These are phyloP conservation scores for Acleris holmiana DNA, from an alignment of 2,888 invertebrate species.

Conservation along the genomic window DNA sequence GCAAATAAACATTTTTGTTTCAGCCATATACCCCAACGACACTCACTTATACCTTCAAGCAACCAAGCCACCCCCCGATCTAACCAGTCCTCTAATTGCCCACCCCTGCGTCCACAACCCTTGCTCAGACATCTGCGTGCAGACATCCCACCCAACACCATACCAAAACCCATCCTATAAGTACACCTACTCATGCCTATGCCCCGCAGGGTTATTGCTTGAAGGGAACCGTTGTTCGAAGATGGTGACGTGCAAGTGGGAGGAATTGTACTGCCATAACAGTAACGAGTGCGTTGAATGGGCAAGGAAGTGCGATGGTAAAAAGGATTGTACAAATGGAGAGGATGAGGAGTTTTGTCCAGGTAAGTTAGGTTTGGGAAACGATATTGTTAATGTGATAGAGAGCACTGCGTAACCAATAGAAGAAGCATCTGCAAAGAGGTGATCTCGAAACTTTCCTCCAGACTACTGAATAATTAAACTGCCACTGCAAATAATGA, in stretches of 20 bases:
- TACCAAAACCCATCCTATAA: conserved; percentile 24
- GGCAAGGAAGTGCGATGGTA: conserved; percentile 75
- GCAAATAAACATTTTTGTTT: conserved; percentile 39
- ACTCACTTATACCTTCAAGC: conserved; percentile 65
- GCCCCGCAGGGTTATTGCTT: conserved; percentile 87
- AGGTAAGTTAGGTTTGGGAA: conserved; percentile 47
- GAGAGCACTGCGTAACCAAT: neutral
- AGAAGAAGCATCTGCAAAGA: neutral
- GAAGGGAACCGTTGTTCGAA: conserved; percentile 83
- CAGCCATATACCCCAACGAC: conserved; percentile 79
- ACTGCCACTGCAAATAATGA: too few relatives aligned
- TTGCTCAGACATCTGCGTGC: conserved; percentile 90
- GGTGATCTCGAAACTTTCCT: too few relatives aligned
- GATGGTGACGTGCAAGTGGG: conserved; percentile 75
- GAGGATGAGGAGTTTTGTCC: conserved; percentile 84
- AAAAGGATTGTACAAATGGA: conserved; percentile 76
- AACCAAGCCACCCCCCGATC: conserved; percentile 47
- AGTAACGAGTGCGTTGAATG: conserved; percentile 73
- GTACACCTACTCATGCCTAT: conserved; percentile 77
- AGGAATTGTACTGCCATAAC: conserved; percentile 71
- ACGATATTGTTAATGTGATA: too few relatives aligned
- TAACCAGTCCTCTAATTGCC: conserved; percentile 47
- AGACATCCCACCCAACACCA: conserved; percentile 53
- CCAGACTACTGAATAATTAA: too few relatives aligned
- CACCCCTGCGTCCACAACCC: conserved; percentile 87